These are phyloP conservation scores for Epizoanthus rinbou DNA, from an alignment of 92 coral and sea anemone genomes.

Conservation along the genomic window DNA sequence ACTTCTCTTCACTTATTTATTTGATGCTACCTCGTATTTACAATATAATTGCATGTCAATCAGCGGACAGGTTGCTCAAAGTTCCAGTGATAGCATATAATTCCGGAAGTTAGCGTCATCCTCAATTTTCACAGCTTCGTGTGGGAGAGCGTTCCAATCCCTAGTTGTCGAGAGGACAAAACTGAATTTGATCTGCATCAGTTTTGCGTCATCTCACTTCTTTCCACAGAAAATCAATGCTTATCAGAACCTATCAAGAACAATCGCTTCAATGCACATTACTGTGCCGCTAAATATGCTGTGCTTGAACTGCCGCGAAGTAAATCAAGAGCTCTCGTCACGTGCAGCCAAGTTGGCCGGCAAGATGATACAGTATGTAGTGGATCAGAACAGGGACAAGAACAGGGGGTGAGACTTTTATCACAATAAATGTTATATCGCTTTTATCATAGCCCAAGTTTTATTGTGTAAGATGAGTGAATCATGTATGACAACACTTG, in stretches of 20 bases:
- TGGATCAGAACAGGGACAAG: conserved; percentile 90
- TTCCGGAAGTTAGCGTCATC: too few species aligned
- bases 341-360: conserved; percentile 85
- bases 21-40: too few species aligned
- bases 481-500: not conserved
- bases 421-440: not conserved
- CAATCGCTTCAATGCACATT: conserved; percentile 89
- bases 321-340: conserved; percentile 84
- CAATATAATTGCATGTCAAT: too few species aligned
- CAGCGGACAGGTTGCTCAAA: too few species aligned
- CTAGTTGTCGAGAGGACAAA: too few species aligned
- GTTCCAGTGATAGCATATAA: too few species aligned
- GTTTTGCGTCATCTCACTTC: not conserved
- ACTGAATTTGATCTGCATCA: too few species aligned
- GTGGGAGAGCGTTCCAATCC: too few species aligned
- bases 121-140: too few species aligned
- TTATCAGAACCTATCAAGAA: conserved; percentile 82
- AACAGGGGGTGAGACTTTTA: conserved; percentile 77
- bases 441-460: not conserved
- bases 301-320: conserved; percentile 87
- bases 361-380: conserved; percentile 80
- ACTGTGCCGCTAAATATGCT: conserved; percentile 97
- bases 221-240: conserved; percentile 79
- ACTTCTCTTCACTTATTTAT: too few species aligned
- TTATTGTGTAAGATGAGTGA: not conserved